Percentiles rank a stretch among this genome's conserved stretches.
Evolutionary conservation across 1,140 invertebrate genomes (phyloP).

Genomic region (Drosophila nigrodunni): DNA sequence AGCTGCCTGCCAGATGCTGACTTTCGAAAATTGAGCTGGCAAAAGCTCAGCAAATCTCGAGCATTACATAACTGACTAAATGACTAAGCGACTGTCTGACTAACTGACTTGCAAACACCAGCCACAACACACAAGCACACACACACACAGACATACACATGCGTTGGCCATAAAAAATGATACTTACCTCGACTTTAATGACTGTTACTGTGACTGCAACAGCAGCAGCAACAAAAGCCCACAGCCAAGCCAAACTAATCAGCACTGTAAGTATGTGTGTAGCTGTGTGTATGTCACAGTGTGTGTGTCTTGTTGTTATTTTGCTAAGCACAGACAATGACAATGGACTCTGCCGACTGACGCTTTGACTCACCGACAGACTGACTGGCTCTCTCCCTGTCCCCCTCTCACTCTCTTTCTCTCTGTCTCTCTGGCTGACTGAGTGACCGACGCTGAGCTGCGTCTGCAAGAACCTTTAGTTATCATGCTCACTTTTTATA

Average conservation of each 20-base stretch:
- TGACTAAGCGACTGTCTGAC: conserved; percentile 54
- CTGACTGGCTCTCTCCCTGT: conserved; percentile 34
- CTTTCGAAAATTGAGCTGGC: conserved; percentile 76
- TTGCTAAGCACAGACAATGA: conserved; percentile 72
- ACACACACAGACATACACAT: conserved; percentile 36
- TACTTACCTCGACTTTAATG: conserved; percentile 80
- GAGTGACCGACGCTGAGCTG: conserved; percentile 40
- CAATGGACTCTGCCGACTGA: conserved; percentile 47
- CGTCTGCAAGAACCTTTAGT: conserved; percentile 69
- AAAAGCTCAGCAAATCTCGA: conserved; percentile 78
- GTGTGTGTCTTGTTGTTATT: conserved; percentile 39
- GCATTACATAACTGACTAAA: conserved; percentile 70
- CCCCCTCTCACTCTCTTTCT: conserved; percentile 32
- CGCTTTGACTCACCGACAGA: conserved; percentile 34
- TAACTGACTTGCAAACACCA: conserved; percentile 70
- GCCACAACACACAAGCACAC: conserved; percentile 22
- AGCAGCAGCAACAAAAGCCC: conserved; percentile 49
- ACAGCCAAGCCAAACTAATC: conserved; percentile 73
- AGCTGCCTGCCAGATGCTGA: conserved; percentile 55
- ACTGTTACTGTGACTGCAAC: conserved; percentile 66
- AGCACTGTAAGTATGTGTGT: conserved; percentile 46
- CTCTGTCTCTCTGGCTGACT: conserved; percentile 34
- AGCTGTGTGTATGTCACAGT: not conserved
- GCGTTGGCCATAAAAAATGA: conserved; percentile 71
- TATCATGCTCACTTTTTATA: conserved; percentile 80